Evolutionary conservation across 2,888 invertebrate species (phyloP).

Genomic region (Troides helena): DNA sequence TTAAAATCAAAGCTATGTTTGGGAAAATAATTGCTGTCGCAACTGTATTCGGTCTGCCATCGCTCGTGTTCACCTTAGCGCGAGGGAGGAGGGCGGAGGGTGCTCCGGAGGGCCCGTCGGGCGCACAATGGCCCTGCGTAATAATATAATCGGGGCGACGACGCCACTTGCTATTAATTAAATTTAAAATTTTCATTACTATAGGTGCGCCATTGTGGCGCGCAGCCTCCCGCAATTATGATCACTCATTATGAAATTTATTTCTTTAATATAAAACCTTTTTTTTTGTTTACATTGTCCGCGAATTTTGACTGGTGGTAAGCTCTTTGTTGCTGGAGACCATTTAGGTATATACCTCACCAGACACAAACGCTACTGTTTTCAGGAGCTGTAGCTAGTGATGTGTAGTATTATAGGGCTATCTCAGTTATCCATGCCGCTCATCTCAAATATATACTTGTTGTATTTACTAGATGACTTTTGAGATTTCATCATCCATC

Average conservation of each 20-base stretch:
- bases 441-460: too few species aligned
- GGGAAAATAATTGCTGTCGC: too few species aligned
- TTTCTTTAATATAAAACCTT: conserved; percentile 33
- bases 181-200: conserved; percentile 75
- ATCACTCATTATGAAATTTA: conserved; percentile 35
- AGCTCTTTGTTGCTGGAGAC: too few species aligned
- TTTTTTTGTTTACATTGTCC: not conserved
- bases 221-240: conserved; percentile 33
- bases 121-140: conserved; percentile 61
- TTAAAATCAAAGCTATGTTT: too few species aligned
- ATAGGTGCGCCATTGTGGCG: conserved; percentile 41
- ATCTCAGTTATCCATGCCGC: too few species aligned
- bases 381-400: too few species aligned
- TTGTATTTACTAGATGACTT: too few species aligned
- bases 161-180: conserved; percentile 76
- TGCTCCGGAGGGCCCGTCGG: conserved; percentile 40
- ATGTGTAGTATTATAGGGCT: too few species aligned
- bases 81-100: conserved; percentile 33
- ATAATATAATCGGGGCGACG: conserved; percentile 74
- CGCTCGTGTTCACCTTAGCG: not conserved
- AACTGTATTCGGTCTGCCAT: not conserved
- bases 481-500: too few species aligned
- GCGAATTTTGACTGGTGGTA: too few species aligned
- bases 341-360: too few species aligned
- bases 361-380: too few species aligned